Evolutionary conservation across 2,113 vertebrate genomes (phyloP).

Genomic region (Illadopsis cleaveri): DNA sequence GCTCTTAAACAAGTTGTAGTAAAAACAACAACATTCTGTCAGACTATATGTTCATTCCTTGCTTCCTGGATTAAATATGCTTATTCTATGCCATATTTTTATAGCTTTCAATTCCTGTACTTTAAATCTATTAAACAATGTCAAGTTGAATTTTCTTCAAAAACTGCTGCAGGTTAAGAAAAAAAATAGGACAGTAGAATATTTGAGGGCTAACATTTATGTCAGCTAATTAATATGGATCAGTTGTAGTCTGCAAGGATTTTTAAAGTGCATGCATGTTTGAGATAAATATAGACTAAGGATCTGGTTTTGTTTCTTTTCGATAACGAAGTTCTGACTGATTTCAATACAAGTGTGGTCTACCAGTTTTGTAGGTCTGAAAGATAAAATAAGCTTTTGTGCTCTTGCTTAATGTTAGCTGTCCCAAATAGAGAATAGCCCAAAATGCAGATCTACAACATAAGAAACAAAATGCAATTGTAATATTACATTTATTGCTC

Average conservation of each 20-base stretch:
- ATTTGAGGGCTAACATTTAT: constrained; percentile 64
- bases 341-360: not conserved
- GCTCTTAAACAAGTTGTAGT: constrained; percentile 57
- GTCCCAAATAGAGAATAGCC: not conserved
- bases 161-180: constrained; percentile 64
- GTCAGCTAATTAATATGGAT: constrained; percentile 71
- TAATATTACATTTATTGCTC: not conserved
- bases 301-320: constrained; percentile 5
- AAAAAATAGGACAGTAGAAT: constrained; percentile 50
- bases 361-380: not conserved
- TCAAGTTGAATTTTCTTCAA: constrained; percentile 68
- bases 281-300: constrained; percentile 33
- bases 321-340: not conserved
- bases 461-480: not conserved
- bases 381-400: not conserved
- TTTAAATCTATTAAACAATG: constrained; percentile 74
- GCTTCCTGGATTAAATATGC: constrained; percentile 58
- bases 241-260: constrained; percentile 59
- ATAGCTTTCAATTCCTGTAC: constrained; percentile 66
- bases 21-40: constrained; percentile 67
- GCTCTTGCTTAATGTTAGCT: not conserved
- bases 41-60: constrained; percentile 58
- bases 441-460: not conserved
- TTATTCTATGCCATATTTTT: constrained; percentile 69
- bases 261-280: constrained; percentile 34